Percentiles rank a stretch among this genome's conserved stretches.
Conservation (phyloP, 2,797 vertebrate genomes). For the Notoglanidium macrostoma region DNA sequence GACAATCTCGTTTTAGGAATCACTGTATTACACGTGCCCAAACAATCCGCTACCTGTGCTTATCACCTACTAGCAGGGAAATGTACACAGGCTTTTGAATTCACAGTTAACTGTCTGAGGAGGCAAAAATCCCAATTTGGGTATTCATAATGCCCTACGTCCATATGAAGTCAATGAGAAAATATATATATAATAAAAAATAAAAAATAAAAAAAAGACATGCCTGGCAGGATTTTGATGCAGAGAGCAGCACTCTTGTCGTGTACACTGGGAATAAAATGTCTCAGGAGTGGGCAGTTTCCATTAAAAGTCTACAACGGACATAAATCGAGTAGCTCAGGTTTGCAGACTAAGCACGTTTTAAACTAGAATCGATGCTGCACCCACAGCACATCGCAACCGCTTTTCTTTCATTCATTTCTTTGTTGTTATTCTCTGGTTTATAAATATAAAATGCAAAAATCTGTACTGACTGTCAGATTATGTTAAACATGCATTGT, state of each 20-base stretch:
- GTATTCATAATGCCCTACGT: neutral
- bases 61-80: neutral
- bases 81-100: neutral
- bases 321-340: neutral
- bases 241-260: neutral
- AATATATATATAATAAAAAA: neutral
- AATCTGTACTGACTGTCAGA: neutral
- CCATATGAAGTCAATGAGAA: neutral
- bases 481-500: neutral
- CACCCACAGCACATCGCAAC: neutral
- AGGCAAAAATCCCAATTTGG: neutral
- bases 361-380: neutral
- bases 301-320: neutral
- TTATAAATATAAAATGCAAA: neutral
- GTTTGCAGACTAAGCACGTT: constrained; percentile 2
- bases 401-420: neutral
- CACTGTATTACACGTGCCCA: neutral
- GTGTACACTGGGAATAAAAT: neutral
- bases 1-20: neutral
- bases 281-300: neutral
- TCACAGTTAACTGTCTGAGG: neutral
- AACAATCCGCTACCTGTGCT: neutral
- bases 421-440: neutral
- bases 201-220: neutral
- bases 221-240: neutral